Evolutionary conservation across 2,113 vertebrate species (phyloP).

Genomic region (Phaethon lepturus): DNA sequence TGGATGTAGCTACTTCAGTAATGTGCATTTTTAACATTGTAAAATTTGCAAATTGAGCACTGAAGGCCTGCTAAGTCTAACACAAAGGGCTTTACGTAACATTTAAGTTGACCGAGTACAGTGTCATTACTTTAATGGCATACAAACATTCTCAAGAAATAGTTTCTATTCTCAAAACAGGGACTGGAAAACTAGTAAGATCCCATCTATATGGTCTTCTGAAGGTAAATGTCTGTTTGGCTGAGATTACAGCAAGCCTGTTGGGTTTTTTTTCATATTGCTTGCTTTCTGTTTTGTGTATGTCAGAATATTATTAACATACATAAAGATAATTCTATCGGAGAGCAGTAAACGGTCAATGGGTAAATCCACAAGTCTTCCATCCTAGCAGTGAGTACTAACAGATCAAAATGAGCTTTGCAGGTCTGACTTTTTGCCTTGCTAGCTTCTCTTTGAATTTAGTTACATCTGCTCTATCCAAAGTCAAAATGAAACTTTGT

Average conservation of each 20-base stretch:
- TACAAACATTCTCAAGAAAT: background rate
- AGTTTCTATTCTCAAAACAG: background rate
- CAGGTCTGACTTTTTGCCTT: background rate
- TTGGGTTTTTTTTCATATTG: background rate
- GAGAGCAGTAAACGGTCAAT: background rate
- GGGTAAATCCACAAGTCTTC: background rate
- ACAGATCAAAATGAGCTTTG: background rate
- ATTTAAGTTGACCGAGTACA: background rate
- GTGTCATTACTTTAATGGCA: background rate
- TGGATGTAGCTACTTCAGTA: background rate
- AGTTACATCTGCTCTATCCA: background rate
- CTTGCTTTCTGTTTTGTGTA: background rate
- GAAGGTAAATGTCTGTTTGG: background rate
- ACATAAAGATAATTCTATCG: background rate
- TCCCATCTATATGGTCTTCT: background rate
- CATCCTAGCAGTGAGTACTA: background rate
- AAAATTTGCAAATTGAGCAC: background rate
- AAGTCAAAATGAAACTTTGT: conserved; percentile 9
- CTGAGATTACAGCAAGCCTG: background rate
- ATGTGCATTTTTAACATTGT: background rate
- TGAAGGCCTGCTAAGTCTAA: background rate
- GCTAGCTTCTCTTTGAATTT: background rate
- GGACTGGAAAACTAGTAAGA: background rate
- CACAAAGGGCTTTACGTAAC: background rate
- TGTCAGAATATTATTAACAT: background rate